These are phyloP conservation scores for Notodonta dromedarius DNA, from an alignment of 2,888 invertebrate species.

Conservation along the genomic window DNA sequence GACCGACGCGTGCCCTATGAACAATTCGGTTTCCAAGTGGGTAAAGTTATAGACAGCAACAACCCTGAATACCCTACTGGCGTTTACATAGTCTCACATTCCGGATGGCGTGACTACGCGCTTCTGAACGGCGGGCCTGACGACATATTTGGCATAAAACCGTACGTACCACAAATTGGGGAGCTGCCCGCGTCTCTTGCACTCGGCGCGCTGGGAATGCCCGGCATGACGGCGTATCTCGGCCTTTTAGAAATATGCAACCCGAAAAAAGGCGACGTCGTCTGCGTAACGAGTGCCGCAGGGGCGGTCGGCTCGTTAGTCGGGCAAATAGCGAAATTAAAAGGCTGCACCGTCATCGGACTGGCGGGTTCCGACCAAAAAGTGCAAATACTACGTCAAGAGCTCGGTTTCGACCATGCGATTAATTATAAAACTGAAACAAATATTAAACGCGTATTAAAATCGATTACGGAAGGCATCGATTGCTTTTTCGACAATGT, in stretches of 20 bases:
- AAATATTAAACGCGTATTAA: conserved; percentile 67
- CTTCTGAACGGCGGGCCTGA: conserved; percentile 43
- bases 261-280: conserved; percentile 86
- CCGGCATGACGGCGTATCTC: conserved; percentile 71
- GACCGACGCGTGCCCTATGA: conserved; percentile 43
- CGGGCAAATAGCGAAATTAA: conserved; percentile 85
- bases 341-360: conserved; percentile 55
- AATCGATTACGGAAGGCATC: conserved; percentile 85
- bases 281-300: conserved; percentile 87
- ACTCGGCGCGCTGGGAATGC: conserved; percentile 86
- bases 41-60: conserved; percentile 85
- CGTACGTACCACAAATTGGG: conserved; percentile 75
- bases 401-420: conserved; percentile 86
- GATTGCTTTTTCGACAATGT: conserved; percentile 90
- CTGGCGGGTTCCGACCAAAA: conserved; percentile 87
- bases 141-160: conserved; percentile 44
- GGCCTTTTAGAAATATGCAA: conserved; percentile 82
- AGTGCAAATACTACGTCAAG: conserved; percentile 83
- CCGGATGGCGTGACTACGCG: conserved; percentile 86
- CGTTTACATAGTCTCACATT: conserved; percentile 81
- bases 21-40: conserved; percentile 56
- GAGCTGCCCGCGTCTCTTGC: conserved; percentile 76
- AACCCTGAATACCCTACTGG: conserved; percentile 84
- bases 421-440: conserved; percentile 87
- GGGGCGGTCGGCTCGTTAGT: conserved; percentile 88